Conservation (phyloP, 2,113 vertebrate genomes). For the Alethe castanea region DNA sequence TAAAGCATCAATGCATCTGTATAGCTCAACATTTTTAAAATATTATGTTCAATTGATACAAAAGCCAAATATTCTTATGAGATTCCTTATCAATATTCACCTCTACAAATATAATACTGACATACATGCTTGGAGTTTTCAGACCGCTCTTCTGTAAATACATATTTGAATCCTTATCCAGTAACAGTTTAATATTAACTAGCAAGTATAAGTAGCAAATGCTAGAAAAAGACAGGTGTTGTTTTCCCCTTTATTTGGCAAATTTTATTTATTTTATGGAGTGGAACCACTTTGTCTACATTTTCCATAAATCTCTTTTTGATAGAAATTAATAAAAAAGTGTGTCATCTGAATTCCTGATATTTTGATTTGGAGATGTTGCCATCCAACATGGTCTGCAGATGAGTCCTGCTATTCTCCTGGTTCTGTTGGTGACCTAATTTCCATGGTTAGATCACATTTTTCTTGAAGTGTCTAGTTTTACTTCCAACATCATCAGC, state of each 20-base stretch:
- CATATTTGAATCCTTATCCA: neutral
- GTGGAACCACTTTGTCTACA: neutral
- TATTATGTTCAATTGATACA: neutral
- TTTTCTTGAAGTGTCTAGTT: neutral
- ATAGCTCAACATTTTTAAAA: neutral
- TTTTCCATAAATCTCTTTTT: neutral
- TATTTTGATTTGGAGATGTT: neutral
- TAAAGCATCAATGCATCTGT: neutral
- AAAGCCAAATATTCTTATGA: neutral
- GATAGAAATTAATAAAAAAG: neutral
- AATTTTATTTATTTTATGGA: neutral
- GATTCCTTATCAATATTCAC: neutral
- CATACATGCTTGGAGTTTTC: neutral
- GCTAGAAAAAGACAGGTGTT: accelerated
- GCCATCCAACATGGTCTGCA: neutral
- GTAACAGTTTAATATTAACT: neutral
- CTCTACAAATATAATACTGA: neutral
- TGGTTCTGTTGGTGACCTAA: neutral
- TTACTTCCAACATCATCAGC: neutral
- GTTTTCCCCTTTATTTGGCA: neutral
- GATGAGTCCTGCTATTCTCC: neutral
- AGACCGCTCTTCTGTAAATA: neutral
- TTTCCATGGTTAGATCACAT: neutral
- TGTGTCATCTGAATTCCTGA: neutral
- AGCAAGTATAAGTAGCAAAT: neutral